phyloP scores from a whole-genome alignment of 2,113 vertebrate species.

The Tonatia bakeri region DNA sequence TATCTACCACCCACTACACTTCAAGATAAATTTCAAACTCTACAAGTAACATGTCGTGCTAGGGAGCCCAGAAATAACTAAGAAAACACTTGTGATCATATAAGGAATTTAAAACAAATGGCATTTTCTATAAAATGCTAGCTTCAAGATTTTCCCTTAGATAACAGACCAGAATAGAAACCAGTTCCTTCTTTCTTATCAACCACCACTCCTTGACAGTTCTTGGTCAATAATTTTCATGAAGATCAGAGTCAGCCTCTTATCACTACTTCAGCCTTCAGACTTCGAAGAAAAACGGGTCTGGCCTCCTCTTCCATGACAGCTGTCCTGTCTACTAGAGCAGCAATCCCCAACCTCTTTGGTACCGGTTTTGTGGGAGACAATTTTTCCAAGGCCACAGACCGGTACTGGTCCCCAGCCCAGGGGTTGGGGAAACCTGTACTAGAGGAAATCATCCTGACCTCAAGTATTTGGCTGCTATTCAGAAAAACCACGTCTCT shows the following conservation, averaged over 20 bases:
- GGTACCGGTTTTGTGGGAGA: no score
- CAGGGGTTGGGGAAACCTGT: background rate
- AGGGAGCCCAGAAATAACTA: slow-evolving; percentile 13
- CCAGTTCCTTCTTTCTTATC: slow-evolving; percentile 54
- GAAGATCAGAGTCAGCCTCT: slow-evolving; percentile 53
- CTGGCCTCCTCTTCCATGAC: background rate
- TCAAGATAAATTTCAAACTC: background rate
- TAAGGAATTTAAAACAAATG: slow-evolving; percentile 25
- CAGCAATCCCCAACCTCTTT: no score
- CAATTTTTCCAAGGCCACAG: no score
- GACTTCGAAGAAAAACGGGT: slow-evolving; percentile 43
- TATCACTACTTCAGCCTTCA: slow-evolving; percentile 15
- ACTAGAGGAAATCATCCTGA: slow-evolving; percentile 44
- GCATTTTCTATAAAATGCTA: slow-evolving; percentile 23
- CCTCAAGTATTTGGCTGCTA: background rate
- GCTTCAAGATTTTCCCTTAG: slow-evolving; percentile 50
- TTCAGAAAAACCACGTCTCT: background rate
- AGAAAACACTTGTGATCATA: slow-evolving; percentile 8
- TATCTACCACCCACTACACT: background rate
- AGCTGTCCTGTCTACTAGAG: background rate
- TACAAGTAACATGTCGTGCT: background rate
- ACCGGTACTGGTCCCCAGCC: no score
- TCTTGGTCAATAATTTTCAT: slow-evolving; percentile 31
- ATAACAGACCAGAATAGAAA: slow-evolving; percentile 65
- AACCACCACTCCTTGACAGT: slow-evolving; percentile 66